phyloP scores from a whole-genome alignment of 2,888 invertebrate species.

The Isoperla grammatica region DNA sequence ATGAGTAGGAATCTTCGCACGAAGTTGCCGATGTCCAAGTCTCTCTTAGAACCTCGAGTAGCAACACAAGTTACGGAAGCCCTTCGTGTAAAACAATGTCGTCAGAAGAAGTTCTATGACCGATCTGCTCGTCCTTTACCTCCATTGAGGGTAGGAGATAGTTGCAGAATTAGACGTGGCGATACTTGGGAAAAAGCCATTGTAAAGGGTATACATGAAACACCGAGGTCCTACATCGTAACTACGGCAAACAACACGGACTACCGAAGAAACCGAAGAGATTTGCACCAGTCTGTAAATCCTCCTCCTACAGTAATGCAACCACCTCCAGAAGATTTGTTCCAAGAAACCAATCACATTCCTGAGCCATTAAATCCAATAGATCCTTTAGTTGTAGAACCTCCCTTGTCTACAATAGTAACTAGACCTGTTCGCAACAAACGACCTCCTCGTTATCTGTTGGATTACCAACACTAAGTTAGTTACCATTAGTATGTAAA shows the following conservation, averaged over 20 bases:
- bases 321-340: no score
- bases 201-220: background rate
- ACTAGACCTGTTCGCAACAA: no score
- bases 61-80: background rate
- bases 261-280: conserved; percentile 5
- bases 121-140: background rate
- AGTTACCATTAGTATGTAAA: no score
- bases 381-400: no score
- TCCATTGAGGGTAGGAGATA: background rate
- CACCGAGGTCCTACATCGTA: conserved; percentile 9
- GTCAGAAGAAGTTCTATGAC: conserved; percentile 10
- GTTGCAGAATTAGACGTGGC: background rate
- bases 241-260: background rate
- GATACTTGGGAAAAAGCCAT: background rate
- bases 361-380: no score
- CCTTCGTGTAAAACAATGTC: background rate
- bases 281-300: background rate
- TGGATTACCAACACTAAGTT: no score
- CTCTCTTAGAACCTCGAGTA: background rate
- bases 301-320: background rate
- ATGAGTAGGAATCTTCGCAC: background rate
- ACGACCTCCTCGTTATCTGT: no score
- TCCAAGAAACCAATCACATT: no score
- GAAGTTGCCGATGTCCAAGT: conserved; percentile 3
- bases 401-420: no score